Conservation (phyloP, 2,888 invertebrate genomes). For the Subacronicta megacephala region DNA sequence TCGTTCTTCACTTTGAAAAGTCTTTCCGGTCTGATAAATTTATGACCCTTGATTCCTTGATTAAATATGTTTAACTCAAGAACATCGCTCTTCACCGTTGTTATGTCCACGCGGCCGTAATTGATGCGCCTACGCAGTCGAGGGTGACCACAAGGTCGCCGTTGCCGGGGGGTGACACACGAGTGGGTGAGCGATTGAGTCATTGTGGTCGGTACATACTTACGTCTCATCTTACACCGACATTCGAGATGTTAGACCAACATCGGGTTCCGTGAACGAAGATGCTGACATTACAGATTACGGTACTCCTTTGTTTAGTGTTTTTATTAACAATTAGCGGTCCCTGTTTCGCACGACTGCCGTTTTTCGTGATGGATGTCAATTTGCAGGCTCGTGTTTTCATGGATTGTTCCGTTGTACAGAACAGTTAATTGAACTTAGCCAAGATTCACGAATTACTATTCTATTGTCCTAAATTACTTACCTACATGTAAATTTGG, state of each 20-base stretch:
- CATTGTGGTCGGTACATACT: conserved; percentile 48
- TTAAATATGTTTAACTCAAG: conserved; percentile 13
- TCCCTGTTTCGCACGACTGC: conserved; percentile 52
- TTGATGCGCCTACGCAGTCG: conserved; percentile 55
- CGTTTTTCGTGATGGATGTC: conserved; percentile 36
- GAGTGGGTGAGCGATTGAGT: conserved; percentile 57
- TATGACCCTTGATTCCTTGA: too few species aligned
- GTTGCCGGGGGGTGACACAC: conserved; percentile 59
- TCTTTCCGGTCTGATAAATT: too few species aligned
- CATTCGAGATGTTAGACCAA: conserved; percentile 19
- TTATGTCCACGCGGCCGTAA: conserved; percentile 36
- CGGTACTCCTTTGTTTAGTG: conserved; percentile 51
- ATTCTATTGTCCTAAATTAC: background rate
- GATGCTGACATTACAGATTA: conserved; percentile 14
- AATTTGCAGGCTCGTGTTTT: conserved; percentile 43
- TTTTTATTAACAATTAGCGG: conserved; percentile 50
- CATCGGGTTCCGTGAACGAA: conserved; percentile 4
- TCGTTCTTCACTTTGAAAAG: too few species aligned
- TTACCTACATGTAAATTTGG: background rate
- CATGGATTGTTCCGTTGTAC: conserved; percentile 32
- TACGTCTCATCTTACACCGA: conserved; percentile 43
- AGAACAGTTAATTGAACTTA: conserved; percentile 42
- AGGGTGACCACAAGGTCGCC: conserved; percentile 69
- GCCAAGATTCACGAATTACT: conserved; percentile 4
- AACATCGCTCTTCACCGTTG: conserved; percentile 11